phyloP scores from a whole-genome alignment of 1,140 invertebrate species.

The Cotesia typhae region DNA sequence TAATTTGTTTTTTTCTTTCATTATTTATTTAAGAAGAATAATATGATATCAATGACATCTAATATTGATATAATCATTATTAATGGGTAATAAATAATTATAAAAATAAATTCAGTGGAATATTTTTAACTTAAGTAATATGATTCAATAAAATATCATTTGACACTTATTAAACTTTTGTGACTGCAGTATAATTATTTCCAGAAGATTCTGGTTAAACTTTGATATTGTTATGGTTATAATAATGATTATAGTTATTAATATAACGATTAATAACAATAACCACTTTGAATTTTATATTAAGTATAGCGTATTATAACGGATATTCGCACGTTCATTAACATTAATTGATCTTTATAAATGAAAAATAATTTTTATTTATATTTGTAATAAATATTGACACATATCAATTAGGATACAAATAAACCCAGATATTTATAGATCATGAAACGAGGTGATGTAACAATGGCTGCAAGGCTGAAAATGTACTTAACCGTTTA shows the following conservation, averaged over 20 bases:
- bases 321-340: constrained; percentile 16
- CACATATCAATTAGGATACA: constrained; percentile 12
- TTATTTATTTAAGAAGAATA: background rate
- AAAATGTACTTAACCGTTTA: no score
- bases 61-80: background rate
- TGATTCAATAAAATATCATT: constrained; percentile 18
- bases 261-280: background rate
- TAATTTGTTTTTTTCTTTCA: no score
- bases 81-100: constrained; percentile 1
- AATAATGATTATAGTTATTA: background rate
- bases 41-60: background rate
- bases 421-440: no score
- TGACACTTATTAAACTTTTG: constrained; percentile 27
- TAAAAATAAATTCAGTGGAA: constrained; percentile 11
- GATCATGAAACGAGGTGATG: no score
- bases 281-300: no score
- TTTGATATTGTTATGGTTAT: background rate
- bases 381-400: constrained; percentile 13
- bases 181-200: constrained; percentile 14
- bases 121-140: constrained; percentile 23
- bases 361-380: constrained; percentile 8
- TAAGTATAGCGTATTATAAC: background rate
- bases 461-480: no score
- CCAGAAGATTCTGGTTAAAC: constrained; percentile 7
- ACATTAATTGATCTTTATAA: constrained; percentile 9